Percentiles rank a stretch among this genome's conserved stretches.
phyloP scores from a whole-genome alignment of 2,797 vertebrate genomes.

The Saxicola maurus region DNA sequence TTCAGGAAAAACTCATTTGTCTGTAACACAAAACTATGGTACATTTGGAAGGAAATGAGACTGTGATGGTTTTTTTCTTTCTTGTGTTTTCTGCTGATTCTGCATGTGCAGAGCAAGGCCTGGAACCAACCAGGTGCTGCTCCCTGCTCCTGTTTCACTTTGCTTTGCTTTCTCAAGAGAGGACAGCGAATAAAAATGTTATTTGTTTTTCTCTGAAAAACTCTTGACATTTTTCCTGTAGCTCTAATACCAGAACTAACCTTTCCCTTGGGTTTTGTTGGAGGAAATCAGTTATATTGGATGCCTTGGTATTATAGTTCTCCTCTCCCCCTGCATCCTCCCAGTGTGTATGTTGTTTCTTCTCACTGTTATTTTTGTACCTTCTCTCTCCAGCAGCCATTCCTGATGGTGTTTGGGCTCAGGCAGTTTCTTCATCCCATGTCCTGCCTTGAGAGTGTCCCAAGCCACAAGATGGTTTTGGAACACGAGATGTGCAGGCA shows the following conservation, averaged over 20 bases:
- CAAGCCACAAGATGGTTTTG: neutral
- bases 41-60: neutral
- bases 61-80: neutral
- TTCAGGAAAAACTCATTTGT: neutral
- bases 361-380: neutral
- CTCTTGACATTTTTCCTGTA: neutral
- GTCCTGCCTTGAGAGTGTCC: neutral
- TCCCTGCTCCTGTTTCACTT: neutral
- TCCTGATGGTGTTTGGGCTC: neutral
- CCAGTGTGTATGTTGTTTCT: neutral
- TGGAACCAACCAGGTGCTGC: neutral
- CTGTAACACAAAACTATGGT: neutral
- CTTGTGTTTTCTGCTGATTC: neutral
- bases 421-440: neutral
- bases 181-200: neutral
- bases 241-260: neutral
- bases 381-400: neutral
- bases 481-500: rapidly evolving
- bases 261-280: neutral
- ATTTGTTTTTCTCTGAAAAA: neutral
- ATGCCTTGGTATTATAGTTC: neutral
- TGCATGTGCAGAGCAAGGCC: rapidly evolving
- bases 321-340: neutral
- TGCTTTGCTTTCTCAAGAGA: neutral
- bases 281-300: neutral